These are phyloP conservation scores for Coptotermes formosanus DNA, from an alignment of 1,140 invertebrate genomes.

Conservation along the genomic window DNA sequence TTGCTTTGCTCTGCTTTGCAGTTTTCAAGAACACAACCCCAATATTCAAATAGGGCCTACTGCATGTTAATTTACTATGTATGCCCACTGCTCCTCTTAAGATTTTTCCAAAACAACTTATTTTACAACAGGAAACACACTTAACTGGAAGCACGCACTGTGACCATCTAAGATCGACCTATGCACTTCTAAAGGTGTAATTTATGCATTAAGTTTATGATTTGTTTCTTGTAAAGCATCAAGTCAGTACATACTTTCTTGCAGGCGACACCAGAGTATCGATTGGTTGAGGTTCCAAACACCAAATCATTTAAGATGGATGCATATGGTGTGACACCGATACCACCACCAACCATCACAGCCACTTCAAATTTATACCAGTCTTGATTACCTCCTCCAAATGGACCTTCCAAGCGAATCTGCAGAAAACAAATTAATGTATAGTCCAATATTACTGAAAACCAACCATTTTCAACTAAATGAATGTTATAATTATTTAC, in stretches of 20 bases:
- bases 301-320: slow-evolving; percentile 97
- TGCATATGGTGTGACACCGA: slow-evolving; percentile 98
- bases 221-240: not conserved
- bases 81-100: too few species aligned
- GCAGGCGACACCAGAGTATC: slow-evolving; percentile 92
- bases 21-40: too few species aligned
- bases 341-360: slow-evolving; percentile 98
- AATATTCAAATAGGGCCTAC: too few species aligned
- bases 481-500: not conserved
- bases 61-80: too few species aligned
- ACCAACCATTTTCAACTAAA: not conserved
- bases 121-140: too few species aligned
- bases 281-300: slow-evolving; percentile 91
- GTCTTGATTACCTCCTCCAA: slow-evolving; percentile 98
- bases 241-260: slow-evolving; percentile 70
- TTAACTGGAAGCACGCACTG: too few species aligned
- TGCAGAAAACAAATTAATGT: slow-evolving; percentile 40
- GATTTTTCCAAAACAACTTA: too few species aligned
- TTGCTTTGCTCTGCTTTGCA: too few species aligned
- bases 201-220: too few species aligned
- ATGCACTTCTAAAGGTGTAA: too few species aligned
- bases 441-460: not conserved
- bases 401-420: slow-evolving; percentile 92
- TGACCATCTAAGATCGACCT: too few species aligned
- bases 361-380: slow-evolving; percentile 98